Evolutionary conservation across 2,797 vertebrate genomes (phyloP).

Genomic region (Thunnus albacares): DNA sequence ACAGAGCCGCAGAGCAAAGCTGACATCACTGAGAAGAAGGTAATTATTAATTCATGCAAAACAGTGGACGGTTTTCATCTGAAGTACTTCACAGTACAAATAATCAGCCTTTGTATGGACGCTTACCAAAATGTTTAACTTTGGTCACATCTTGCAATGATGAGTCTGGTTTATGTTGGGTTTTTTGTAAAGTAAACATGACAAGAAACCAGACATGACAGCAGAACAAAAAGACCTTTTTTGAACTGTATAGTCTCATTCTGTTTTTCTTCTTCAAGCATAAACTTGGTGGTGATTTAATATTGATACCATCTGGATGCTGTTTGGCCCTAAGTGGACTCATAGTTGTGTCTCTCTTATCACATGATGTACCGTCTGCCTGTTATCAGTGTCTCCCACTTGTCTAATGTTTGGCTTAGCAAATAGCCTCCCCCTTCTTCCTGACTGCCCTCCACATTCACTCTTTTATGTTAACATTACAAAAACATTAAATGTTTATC

Average conservation of each 20-base stretch:
- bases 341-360: constrained; percentile 51
- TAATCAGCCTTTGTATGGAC: background rate
- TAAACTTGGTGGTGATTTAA: constrained; percentile 37
- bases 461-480: background rate
- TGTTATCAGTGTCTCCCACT: constrained; percentile 72
- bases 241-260: background rate
- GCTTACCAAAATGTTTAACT: background rate
- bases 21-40: constrained; percentile 84
- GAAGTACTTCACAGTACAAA: background rate
- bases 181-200: background rate
- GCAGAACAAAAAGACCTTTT: background rate
- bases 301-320: constrained; percentile 46
- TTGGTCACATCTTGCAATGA: background rate
- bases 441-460: constrained; percentile 22
- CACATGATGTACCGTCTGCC: constrained; percentile 59
- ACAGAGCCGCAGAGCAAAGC: constrained; percentile 61
- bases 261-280: constrained; percentile 23
- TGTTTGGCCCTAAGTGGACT: constrained; percentile 51
- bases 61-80: background rate
- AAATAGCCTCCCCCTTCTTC: constrained; percentile 19
- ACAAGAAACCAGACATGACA: background rate
- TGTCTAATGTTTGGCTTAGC: constrained; percentile 57
- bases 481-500: background rate
- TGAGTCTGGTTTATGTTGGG: too few relatives aligned
- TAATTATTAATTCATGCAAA: constrained; percentile 47